Base-by-base conservation (phyloP, 2,797 vertebrate species). In the Benthosema pterotum region DNA sequence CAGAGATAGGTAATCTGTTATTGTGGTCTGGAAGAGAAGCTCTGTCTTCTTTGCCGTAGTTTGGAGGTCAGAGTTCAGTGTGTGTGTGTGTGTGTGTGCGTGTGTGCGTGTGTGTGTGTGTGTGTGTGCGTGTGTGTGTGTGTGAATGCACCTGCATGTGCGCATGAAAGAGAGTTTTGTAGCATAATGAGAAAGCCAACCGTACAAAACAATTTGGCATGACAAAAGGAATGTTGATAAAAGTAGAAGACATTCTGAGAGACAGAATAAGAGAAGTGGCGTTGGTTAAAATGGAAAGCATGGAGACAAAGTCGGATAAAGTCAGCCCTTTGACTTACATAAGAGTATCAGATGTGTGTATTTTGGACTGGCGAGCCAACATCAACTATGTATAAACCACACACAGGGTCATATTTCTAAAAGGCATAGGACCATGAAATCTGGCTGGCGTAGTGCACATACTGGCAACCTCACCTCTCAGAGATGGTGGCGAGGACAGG, bases 11-110 rank as follows among this genome's bases (percentile, higher is more conserved):
- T 58, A 67, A 76, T 78, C 82, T 76, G 68, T 79, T 84, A 69
- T 81, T 83, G 68, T 83, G 73, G 71, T 85, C 83, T 69, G 70
- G 64, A 71, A 77, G 66, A 71, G 51, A 74, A 69, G 70, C 49
- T 69, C 5, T 75, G 74, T 70, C 68, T 77, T 55, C 74, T 60
- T 42, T 43, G 60, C 59, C 56, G 71, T 79, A 76, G 53, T 5
- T 42, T 25, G 3, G 38, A 73, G 57, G 66, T 73, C 47, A 55
- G 53, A 74, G 47, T n/a, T n/a, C n/a, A 74, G 0, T 3, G 3
- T 25, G 17, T 60, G 51, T 49, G 51, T 16, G 48, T 58, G 57
- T 66, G 28, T 7, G 28, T 32, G 28, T 32, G 28, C 1, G 28
- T 7, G 5, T 32, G 5, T 32, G 5, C 8, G 5, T 63, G 51